phyloP scores from a whole-genome alignment of 1,140 invertebrate species.

The Magallana ariakensis region DNA sequence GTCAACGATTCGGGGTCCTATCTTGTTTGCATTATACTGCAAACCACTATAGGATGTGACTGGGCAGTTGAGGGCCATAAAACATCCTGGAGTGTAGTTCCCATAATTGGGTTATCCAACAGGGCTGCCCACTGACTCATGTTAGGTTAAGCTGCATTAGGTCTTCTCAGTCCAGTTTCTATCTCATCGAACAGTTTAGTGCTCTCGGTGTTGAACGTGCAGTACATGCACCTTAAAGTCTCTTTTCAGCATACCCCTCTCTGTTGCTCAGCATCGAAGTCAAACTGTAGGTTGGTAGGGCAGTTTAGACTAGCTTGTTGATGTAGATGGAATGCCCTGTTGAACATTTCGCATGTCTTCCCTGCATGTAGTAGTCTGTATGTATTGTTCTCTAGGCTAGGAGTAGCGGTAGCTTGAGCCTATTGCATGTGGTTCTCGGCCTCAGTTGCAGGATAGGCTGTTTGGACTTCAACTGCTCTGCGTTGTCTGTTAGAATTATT shows the following conservation, averaged over 20 bases:
- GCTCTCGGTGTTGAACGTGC: not conserved
- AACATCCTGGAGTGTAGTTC: not conserved
- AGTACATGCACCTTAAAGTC: not conserved
- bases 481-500: not conserved
- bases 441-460: not conserved
- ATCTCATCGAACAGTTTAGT: not conserved
- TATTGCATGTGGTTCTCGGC: not conserved
- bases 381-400: not conserved
- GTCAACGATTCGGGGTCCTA: not conserved
- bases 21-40: conserved; percentile 19
- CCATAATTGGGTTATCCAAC: not conserved
- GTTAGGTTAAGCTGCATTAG: not conserved
- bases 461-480: not conserved
- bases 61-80: not conserved
- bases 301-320: not conserved
- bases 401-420: not conserved
- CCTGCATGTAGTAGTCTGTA: not conserved
- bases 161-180: not conserved
- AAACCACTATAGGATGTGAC: not conserved
- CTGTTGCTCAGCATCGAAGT: not conserved
- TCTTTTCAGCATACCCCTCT: not conserved
- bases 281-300: not conserved
- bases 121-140: not conserved
- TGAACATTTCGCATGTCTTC: not conserved
- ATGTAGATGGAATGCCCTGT: not conserved